These are phyloP conservation scores for Rhinichthys osculus DNA, from an alignment of 2,797 vertebrate genomes.

Conservation along the genomic window DNA sequence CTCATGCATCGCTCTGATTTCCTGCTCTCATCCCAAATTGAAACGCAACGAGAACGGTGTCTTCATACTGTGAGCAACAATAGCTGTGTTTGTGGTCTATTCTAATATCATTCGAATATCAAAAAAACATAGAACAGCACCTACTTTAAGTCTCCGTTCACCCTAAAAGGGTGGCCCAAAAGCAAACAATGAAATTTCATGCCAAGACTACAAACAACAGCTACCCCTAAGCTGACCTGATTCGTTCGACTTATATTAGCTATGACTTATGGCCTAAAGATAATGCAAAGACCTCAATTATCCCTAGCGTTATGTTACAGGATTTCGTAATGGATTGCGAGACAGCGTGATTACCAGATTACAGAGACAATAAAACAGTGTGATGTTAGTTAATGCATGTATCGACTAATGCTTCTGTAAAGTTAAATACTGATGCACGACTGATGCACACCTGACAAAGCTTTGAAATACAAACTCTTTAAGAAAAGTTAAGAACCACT, in stretches of 20 bases:
- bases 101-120: slow-evolving; percentile 54
- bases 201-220: slow-evolving; percentile 42
- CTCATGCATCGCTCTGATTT: slow-evolving; percentile 73
- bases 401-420: slow-evolving; percentile 59
- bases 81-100: slow-evolving; percentile 62
- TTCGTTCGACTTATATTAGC: slow-evolving; percentile 45
- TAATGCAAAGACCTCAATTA: slow-evolving; percentile 73
- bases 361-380: slow-evolving; percentile 67
- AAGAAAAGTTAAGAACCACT: slow-evolving; percentile 66
- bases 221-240: slow-evolving; percentile 46
- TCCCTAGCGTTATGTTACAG: slow-evolving; percentile 71
- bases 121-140: slow-evolving; percentile 41
- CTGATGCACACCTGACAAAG: slow-evolving; percentile 66
- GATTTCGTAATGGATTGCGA: slow-evolving; percentile 75
- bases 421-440: slow-evolving; percentile 62
- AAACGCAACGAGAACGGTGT: slow-evolving; percentile 20
- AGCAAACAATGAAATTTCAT: slow-evolving; percentile 31
- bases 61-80: neutral
- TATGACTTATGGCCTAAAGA: slow-evolving; percentile 74
- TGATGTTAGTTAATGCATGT: slow-evolving; percentile 42
- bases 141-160: slow-evolving; percentile 22
- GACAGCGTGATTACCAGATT: slow-evolving; percentile 75
- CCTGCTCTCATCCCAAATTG: slow-evolving; percentile 59
- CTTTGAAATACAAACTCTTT: slow-evolving; percentile 73
- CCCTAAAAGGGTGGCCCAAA: slow-evolving; percentile 6